Conservation (phyloP, 1,140 invertebrate species). For the Leguminivora glycinivorella region DNA sequence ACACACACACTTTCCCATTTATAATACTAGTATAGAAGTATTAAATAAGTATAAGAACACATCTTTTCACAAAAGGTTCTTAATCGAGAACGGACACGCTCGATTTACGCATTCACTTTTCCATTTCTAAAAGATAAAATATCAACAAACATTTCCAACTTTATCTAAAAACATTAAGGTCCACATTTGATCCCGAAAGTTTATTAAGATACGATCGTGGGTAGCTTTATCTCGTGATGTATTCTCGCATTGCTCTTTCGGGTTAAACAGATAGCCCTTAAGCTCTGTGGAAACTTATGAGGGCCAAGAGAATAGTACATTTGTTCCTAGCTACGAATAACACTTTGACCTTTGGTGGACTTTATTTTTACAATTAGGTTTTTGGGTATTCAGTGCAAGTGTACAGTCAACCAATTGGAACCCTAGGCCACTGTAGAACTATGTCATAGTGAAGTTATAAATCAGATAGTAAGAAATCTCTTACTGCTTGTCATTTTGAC, state of each 20-base stretch:
- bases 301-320: not conserved
- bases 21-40: too few species aligned
- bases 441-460: too few species aligned
- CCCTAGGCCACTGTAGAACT: too few species aligned
- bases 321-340: not conserved
- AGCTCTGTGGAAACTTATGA: not conserved
- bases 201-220: not conserved
- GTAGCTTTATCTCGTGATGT: not conserved
- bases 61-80: constrained; percentile 5
- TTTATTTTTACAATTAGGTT: too few species aligned
- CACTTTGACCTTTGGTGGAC: too few species aligned
- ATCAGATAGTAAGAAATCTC: too few species aligned
- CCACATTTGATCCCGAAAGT: not conserved
- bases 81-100: constrained; percentile 2
- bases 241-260: constrained; percentile 14
- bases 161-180: not conserved
- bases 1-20: too few species aligned
- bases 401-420: too few species aligned
- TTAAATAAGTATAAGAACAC: not conserved
- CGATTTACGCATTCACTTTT: not conserved
- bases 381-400: too few species aligned
- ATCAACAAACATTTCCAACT: not conserved
- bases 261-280: constrained; percentile 2
- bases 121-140: not conserved
- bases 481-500: too few species aligned